Evolutionary conservation across 2,888 invertebrate genomes (phyloP), one percentile per base, ranked within the genome.

Genomic region (Papilio protenor): DNA sequence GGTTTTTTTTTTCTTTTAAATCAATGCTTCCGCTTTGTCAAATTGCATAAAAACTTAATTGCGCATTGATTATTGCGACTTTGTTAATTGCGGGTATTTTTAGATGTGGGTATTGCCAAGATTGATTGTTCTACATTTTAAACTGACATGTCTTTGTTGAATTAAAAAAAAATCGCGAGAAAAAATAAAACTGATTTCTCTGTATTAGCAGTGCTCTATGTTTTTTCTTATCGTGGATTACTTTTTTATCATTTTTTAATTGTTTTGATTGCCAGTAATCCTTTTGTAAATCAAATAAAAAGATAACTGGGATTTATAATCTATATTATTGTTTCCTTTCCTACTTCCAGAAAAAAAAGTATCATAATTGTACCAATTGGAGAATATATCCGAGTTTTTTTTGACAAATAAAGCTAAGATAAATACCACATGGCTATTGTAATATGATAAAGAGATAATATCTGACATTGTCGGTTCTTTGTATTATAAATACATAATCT

Each of bases 61-160:
- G 49, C 49, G 52, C 52, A 47, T 21, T 71, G 40, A 18, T 10
- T 57, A 57, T n/a, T 45, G n/a, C 52, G 55, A 73, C 45, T 73
- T 73, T 57, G n/a, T 27, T 59, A 21, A 18, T 57, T 57, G 57
- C n/a, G 61, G 73, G 73, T 74, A 61, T 74, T 74, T 74, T 47
- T 61, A 61, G 45, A 45, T 18, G 18, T 45, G 23, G 47, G 59
- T 57, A 55, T 57, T 57, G 73, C 47, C 73, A 74, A 61, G 59
- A 59, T 12, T 59, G 73, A 57, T 40, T 59, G 73, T 73, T 73
- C 73, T 59, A 73, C 45, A 74, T 61, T 52, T 59, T 27, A 74
- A 21, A 47, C 45, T 27, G 21, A 59, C n/a, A 66, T 27, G 2
- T 40, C 64, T 64, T 64, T 66, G 66, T 66, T 66, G 6, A 66